Conservation (phyloP, 37 sponge, comb jelly and placozoan genomes). For the Mnemiopsis leidyi region DNA sequence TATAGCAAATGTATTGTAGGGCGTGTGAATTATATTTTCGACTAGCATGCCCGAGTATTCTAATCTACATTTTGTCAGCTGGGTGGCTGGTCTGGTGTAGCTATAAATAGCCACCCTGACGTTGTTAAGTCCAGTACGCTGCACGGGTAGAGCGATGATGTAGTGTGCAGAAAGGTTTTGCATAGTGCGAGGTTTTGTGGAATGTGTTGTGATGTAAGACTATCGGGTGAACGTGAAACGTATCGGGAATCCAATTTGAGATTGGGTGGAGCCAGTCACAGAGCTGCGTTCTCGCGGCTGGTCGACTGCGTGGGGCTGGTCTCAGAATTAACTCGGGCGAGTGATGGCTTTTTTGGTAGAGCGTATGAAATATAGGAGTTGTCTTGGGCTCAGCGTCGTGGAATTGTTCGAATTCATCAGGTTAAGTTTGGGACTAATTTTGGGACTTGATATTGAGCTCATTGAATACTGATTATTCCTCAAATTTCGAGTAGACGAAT, state of each 20-base stretch:
- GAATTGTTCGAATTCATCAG: too few relatives aligned
- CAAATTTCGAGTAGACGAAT: too few relatives aligned
- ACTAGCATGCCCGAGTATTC: neutral
- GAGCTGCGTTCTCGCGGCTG: neutral
- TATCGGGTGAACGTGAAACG: neutral
- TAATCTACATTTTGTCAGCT: neutral
- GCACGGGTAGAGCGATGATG: neutral
- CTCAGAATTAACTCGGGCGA: neutral
- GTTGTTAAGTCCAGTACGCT: neutral
- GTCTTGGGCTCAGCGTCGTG: too few relatives aligned
- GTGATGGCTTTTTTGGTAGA: too few relatives aligned
- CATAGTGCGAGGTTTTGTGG: neutral
- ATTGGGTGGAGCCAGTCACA: neutral
- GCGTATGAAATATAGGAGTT: too few relatives aligned
- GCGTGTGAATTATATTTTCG: too few relatives aligned
- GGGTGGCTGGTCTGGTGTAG: neutral
- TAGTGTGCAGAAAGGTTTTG: neutral
- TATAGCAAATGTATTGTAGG: neutral
- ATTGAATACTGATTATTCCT: too few relatives aligned
- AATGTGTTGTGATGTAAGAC: neutral
- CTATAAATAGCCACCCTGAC: neutral
- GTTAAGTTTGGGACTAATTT: too few relatives aligned
- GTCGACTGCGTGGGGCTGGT: neutral
- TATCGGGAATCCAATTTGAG: neutral
- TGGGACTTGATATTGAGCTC: too few relatives aligned